Conservation (phyloP, 2,888 invertebrate genomes). For the Autographa gamma region DNA sequence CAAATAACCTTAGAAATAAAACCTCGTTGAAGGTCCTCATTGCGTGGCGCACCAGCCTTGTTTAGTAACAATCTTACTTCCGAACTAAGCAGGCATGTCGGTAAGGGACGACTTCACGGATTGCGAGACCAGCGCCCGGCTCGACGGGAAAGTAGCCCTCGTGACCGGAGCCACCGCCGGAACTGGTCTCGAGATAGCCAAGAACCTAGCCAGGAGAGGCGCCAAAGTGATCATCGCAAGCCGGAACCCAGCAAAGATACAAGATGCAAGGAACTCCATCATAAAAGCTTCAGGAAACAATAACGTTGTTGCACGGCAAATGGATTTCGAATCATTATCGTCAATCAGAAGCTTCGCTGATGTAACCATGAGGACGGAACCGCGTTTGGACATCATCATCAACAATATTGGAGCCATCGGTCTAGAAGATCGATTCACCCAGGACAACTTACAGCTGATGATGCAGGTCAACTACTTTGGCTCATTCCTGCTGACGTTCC, state of each 20-base stretch:
- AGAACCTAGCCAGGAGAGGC: constrained; percentile 83
- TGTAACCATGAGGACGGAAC: constrained; percentile 83
- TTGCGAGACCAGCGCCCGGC: constrained; percentile 67
- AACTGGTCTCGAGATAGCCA: constrained; percentile 77
- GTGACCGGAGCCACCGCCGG: constrained; percentile 80
- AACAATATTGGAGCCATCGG: constrained; percentile 87
- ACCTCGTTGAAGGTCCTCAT: constrained; percentile 26
- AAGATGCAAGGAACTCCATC: constrained; percentile 65
- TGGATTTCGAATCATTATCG: constrained; percentile 86
- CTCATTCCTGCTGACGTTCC: constrained; percentile 74
- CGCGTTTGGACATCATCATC: constrained; percentile 81
- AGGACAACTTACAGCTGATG: constrained; percentile 89
- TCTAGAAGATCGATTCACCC: constrained; percentile 81
- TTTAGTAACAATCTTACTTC: constrained; percentile 41
- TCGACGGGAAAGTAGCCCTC: constrained; percentile 78
- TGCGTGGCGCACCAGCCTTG: background rate
- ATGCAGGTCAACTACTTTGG: constrained; percentile 89
- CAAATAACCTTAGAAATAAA: background rate
- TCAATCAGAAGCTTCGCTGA: constrained; percentile 89
- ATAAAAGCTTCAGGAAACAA: constrained; percentile 63
- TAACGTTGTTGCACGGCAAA: constrained; percentile 70
- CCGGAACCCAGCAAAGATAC: constrained; percentile 75
- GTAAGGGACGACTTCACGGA: constrained; percentile 68
- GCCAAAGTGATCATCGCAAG: constrained; percentile 89
- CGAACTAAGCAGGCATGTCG: constrained; percentile 49